Evolutionary conservation across 2,797 vertebrate genomes (phyloP).

Genomic region (Sebastes flavidus): DNA sequence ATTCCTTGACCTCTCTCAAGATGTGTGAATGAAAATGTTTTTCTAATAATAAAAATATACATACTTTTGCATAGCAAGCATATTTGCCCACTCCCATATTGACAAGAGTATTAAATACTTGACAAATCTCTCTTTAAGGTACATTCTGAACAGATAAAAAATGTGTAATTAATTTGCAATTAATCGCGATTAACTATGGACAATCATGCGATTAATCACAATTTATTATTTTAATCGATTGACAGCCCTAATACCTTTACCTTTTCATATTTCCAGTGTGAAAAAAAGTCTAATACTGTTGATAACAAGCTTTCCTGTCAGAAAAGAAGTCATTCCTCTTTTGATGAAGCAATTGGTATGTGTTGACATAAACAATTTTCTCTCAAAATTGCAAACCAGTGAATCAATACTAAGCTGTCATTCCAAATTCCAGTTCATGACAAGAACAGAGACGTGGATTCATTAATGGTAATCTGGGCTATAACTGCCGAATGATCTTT

Average conservation of each 20-base stretch:
- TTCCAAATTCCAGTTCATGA: slow-evolving; percentile 21
- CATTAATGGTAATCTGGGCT: slow-evolving; percentile 36
- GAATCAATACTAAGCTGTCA: slow-evolving; percentile 29
- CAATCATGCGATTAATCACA: too few relatives aligned
- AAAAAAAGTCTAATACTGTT: background rate
- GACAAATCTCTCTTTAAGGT: too few relatives aligned
- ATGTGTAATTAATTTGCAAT: too few relatives aligned
- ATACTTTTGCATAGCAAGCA: too few relatives aligned
- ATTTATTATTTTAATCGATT: too few relatives aligned
- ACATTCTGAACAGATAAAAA: too few relatives aligned
- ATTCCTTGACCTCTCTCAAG: too few relatives aligned
- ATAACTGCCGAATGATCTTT: slow-evolving; percentile 38
- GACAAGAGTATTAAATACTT: too few relatives aligned
- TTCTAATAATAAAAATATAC: too few relatives aligned
- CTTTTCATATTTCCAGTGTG: background rate
- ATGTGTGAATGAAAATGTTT: too few relatives aligned
- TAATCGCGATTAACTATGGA: too few relatives aligned
- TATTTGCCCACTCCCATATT: too few relatives aligned
- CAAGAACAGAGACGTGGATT: slow-evolving; percentile 24
- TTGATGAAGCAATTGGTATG: background rate
- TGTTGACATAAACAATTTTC: slow-evolving; percentile 27
- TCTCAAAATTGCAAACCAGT: slow-evolving; percentile 11
- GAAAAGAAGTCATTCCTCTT: background rate
- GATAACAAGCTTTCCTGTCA: background rate
- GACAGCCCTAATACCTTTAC: background rate